phyloP scores from a whole-genome alignment of 1,140 invertebrate genomes.

The Scylla paramamosain region DNA sequence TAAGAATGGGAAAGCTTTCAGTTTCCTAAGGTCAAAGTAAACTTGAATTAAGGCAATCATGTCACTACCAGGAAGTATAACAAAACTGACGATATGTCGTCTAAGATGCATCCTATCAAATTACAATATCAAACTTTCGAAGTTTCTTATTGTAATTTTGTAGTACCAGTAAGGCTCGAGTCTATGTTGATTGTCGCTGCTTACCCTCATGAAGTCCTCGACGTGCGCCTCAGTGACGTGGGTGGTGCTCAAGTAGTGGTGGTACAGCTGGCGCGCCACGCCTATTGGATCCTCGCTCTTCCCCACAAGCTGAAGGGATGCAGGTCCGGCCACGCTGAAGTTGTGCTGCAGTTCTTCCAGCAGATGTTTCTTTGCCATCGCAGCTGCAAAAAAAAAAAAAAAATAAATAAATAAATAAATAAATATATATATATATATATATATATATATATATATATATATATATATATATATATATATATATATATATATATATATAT shows the following conservation, averaged over 20 bases:
- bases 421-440: not conserved
- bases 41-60: no score
- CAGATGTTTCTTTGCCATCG: not conserved
- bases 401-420: no score
- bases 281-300: not conserved
- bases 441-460: conserved; percentile 42
- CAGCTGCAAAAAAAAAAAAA: not conserved
- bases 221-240: not conserved
- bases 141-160: no score
- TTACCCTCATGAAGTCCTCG: not conserved
- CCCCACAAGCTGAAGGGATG: not conserved
- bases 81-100: no score
- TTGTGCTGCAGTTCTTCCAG: not conserved
- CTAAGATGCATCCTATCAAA: no score
- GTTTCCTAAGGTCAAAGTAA: no score
- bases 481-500: conserved; percentile 48
- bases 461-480: conserved; percentile 41
- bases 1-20: no score
- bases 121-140: no score
- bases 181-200: no score
- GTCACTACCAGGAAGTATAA: no score
- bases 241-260: not conserved
- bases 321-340: not conserved
- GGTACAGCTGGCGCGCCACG: not conserved
- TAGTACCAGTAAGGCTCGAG: no score